Conservation (phyloP, 2,797 vertebrate genomes). For the Poecilia velifera region DNA sequence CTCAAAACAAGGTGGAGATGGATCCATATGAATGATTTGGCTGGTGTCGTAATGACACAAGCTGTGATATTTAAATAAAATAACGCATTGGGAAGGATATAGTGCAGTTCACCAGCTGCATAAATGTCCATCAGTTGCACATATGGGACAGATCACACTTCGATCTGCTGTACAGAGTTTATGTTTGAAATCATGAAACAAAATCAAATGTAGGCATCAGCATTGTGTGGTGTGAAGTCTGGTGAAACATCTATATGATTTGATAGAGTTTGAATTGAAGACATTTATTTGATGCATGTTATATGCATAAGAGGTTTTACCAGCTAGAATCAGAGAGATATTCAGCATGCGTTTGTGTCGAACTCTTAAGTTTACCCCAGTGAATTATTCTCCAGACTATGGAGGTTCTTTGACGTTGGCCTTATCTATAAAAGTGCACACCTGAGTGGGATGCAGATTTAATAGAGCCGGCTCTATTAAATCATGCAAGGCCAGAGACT, state of each 20-base stretch:
- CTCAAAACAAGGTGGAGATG: neutral
- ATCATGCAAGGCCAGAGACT: neutral
- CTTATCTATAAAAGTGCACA: neutral
- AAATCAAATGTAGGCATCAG: neutral
- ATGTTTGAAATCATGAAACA: neutral
- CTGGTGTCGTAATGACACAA: neutral
- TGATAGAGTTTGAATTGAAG: neutral
- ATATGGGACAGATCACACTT: neutral
- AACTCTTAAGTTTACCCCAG: neutral
- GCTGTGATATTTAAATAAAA: neutral
- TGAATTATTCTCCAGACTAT: neutral
- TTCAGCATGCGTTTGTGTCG: neutral
- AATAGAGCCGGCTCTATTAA: neutral
- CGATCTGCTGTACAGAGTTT: neutral
- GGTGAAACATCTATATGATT: neutral
- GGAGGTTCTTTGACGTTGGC: neutral
- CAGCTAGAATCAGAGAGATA: neutral
- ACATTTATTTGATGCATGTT: neutral
- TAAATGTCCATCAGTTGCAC: neutral
- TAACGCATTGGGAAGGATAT: neutral
- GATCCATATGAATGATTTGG: neutral
- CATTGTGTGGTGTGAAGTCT: neutral
- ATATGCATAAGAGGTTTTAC: neutral
- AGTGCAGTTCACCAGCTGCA: neutral
- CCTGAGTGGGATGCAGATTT: neutral